Conservation (phyloP, 2,888 invertebrate species). For the Campoplex capitator region DNA sequence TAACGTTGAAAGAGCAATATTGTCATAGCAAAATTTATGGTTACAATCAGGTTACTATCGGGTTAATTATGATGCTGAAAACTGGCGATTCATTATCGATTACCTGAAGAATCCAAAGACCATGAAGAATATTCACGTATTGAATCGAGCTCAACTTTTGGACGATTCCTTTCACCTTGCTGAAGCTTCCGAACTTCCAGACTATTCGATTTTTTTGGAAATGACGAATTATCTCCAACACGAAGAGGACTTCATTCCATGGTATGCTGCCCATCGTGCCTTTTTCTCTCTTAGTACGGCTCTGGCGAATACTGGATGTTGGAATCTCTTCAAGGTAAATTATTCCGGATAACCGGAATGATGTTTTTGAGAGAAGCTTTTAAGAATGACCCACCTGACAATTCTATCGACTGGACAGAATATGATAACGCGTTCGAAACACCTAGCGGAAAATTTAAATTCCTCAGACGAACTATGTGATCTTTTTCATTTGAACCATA, state of each 20-base stretch:
- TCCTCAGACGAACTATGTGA: no score
- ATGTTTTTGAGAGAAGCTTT: background rate
- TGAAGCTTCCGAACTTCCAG: constrained; percentile 85
- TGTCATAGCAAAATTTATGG: background rate
- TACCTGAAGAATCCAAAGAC: constrained; percentile 69
- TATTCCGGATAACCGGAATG: background rate
- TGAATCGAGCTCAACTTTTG: constrained; percentile 85
- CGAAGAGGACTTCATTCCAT: constrained; percentile 89
- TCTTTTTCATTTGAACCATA: no score
- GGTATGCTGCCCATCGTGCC: constrained; percentile 87
- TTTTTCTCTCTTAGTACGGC: constrained; percentile 82
- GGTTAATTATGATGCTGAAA: constrained; percentile 82
- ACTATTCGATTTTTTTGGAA: constrained; percentile 84
- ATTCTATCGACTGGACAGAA: no score
- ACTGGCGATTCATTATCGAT: constrained; percentile 80
- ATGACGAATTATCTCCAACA: constrained; percentile 86
- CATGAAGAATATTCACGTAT: constrained; percentile 20
- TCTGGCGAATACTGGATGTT: constrained; percentile 86
- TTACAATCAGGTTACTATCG: constrained; percentile 79
- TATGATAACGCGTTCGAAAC: no score
- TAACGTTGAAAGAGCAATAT: no score
- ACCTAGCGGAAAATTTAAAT: no score
- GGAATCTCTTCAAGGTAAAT: constrained; percentile 83
- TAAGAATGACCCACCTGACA: no score
- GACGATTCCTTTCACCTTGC: constrained; percentile 85